Conservation (phyloP, 2,888 invertebrate species). For the Drosophila kambysellisi region DNA sequence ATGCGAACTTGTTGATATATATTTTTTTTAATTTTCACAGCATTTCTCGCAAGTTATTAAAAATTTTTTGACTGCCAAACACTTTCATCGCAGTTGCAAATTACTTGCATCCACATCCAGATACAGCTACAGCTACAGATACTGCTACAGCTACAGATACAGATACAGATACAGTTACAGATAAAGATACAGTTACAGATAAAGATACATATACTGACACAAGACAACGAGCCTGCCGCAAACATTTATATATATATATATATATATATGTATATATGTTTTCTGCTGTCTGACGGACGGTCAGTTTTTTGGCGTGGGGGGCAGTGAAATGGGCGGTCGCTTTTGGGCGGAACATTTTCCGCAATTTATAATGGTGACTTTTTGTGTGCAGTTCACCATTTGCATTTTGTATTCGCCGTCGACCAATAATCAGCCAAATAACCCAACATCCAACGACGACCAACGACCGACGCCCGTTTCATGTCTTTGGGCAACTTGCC, state of each 20-base stretch:
- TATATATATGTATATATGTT: slow-evolving; percentile 10
- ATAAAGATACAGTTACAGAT: slow-evolving; percentile 2
- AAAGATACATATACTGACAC: slow-evolving; percentile 10
- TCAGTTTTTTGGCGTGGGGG: not conserved
- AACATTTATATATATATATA: slow-evolving; percentile 24
- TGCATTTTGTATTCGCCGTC: slow-evolving; percentile 61
- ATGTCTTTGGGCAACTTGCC: slow-evolving; percentile 76
- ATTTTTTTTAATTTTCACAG: slow-evolving; percentile 8
- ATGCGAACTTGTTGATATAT: not conserved
- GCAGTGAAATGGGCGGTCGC: not conserved
- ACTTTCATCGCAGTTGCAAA: slow-evolving; percentile 35
- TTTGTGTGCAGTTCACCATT: slow-evolving; percentile 57
- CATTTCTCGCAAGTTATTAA: slow-evolving; percentile 25
- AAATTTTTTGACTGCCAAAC: slow-evolving; percentile 33
- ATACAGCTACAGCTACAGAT: no score
- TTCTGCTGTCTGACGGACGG: slow-evolving; percentile 1
- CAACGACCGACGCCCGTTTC: slow-evolving; percentile 58
- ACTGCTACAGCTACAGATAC: not conserved
- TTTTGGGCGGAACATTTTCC: slow-evolving; percentile 22
- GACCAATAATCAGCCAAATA: slow-evolving; percentile 23
- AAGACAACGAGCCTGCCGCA: slow-evolving; percentile 18
- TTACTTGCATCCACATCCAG: not conserved
- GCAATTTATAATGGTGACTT: slow-evolving; percentile 54
- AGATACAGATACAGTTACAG: not conserved
- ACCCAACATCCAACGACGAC: not conserved